Conservation (phyloP, 2,797 vertebrate species). For the Scleropages formosus region DNA sequence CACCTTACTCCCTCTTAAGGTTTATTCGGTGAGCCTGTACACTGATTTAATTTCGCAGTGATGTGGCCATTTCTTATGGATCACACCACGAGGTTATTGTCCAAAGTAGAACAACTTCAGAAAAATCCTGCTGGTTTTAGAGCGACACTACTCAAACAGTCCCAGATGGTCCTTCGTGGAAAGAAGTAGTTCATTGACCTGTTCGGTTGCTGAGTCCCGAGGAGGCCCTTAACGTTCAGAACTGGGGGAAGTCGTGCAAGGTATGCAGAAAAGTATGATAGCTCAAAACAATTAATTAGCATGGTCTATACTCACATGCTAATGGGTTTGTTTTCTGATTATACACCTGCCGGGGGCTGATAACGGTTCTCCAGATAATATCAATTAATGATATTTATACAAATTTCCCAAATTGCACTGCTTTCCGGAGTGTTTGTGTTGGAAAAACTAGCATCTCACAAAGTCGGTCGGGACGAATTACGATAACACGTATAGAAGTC, state of each 20-base stretch:
- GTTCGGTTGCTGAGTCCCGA: constrained; percentile 3
- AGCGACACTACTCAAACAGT: neutral
- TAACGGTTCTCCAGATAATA: neutral
- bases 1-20: no score
- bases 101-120: neutral
- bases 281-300: neutral
- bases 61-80: no score
- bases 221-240: neutral
- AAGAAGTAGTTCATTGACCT: constrained; percentile 18
- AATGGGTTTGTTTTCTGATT: neutral
- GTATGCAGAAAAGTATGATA: neutral
- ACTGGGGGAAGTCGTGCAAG: neutral
- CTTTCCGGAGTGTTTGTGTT: neutral
- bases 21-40: no score
- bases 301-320: neutral
- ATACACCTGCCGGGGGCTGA: neutral
- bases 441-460: neutral
- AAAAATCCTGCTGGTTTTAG: neutral
- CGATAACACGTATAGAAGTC: neutral
- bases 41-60: no score
- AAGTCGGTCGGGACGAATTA: neutral
- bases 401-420: neutral
- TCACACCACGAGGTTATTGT: neutral
- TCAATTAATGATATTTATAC: constrained; percentile 7
- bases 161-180: neutral